These are phyloP conservation scores for Dromiciops gliroides DNA, from an alignment of 2,113 vertebrate genomes.

Conservation along the genomic window DNA sequence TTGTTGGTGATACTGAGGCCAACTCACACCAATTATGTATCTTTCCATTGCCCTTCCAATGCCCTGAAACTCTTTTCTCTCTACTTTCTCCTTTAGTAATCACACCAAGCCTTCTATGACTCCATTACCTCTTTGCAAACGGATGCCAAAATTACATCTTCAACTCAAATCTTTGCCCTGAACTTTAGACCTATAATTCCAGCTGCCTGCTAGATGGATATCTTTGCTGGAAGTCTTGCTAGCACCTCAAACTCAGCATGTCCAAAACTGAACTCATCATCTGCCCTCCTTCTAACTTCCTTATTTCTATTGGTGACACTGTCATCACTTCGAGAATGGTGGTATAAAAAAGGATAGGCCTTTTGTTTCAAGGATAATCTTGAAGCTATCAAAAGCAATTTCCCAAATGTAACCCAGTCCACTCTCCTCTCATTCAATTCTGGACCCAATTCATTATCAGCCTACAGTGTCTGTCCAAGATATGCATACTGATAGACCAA, in stretches of 20 bases:
- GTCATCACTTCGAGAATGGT: neutral
- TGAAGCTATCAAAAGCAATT: neutral
- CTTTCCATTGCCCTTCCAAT: neutral
- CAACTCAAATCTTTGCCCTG: neutral
- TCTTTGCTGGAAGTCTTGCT: neutral
- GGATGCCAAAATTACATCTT: neutral
- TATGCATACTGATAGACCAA: neutral
- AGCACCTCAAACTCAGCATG: neutral
- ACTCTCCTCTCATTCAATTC: neutral
- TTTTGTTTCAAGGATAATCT: neutral
- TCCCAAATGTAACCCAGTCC: neutral
- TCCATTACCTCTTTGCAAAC: neutral
- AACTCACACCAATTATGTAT: neutral
- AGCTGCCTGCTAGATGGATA: neutral
- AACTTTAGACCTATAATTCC: neutral
- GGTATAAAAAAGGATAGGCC: neutral
- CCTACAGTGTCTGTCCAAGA: neutral
- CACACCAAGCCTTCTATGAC: neutral
- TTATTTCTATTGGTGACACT: neutral
- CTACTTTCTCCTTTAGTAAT: neutral
- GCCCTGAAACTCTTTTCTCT: neutral
- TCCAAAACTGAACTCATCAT: neutral
- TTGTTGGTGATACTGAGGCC: neutral
- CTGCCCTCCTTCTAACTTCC: neutral
- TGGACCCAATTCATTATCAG: neutral